These are phyloP conservation scores for Griposia aprilina DNA, from an alignment of 2,888 invertebrate species.

Conservation along the genomic window DNA sequence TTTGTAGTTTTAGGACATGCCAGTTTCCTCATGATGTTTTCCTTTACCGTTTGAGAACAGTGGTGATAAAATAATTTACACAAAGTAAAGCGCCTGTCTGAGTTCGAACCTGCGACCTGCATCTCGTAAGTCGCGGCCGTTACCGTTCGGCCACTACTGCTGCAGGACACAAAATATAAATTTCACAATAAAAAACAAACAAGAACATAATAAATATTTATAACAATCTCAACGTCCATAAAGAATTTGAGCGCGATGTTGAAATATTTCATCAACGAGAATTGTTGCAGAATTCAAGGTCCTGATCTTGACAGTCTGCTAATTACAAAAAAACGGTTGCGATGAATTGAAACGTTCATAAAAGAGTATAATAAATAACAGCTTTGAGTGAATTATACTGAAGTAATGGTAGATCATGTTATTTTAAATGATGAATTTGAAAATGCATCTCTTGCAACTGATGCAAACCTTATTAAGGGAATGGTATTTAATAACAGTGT, in stretches of 20 bases:
- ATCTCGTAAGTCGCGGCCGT: too few species aligned
- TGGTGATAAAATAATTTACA: too few species aligned
- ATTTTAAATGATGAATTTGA: neutral
- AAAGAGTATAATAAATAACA: slow-evolving; percentile 20
- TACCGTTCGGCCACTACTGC: too few species aligned
- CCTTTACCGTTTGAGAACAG: too few species aligned
- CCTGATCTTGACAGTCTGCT: slow-evolving; percentile 54
- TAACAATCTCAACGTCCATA: slow-evolving; percentile 24
- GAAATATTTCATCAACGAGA: slow-evolving; percentile 54
- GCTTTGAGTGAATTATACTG: neutral
- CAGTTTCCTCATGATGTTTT: too few species aligned
- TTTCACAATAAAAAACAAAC: slow-evolving; percentile 10
- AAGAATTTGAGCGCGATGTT: slow-evolving; percentile 51
- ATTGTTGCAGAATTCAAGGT: slow-evolving; percentile 60
- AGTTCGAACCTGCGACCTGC: too few species aligned
- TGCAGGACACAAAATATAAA: too few species aligned
- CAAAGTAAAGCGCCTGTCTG: too few species aligned
- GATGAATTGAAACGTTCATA: slow-evolving; percentile 31
- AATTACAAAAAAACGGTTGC: slow-evolving; percentile 43
- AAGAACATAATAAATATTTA: slow-evolving; percentile 15
- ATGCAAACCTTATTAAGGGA: neutral
- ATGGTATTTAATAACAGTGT: neutral
- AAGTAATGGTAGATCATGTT: slow-evolving; percentile 4
- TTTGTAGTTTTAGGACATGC: too few species aligned
- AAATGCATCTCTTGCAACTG: neutral